Percentiles rank a stretch among this genome's conserved stretches.
Conservation (phyloP, 2,113 vertebrate species). For the Pangasianodon gigas region DNA sequence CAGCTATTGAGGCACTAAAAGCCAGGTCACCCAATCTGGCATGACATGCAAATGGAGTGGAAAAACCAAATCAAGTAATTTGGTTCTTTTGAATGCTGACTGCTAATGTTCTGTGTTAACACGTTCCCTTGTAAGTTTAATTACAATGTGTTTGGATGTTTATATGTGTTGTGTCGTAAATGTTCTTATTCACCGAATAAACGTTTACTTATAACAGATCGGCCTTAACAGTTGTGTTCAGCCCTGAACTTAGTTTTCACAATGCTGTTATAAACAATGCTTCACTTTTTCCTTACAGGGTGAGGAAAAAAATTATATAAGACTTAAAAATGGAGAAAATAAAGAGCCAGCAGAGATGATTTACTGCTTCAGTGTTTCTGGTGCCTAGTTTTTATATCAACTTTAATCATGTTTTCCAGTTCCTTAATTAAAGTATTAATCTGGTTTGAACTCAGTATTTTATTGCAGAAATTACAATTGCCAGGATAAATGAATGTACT, state of each 20-base stretch:
- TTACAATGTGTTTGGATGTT: neutral
- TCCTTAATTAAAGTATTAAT: neutral
- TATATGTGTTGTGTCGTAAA: neutral
- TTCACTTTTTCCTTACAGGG: neutral
- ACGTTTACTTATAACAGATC: neutral
- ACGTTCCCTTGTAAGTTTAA: neutral
- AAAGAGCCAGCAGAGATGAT: neutral
- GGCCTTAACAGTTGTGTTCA: neutral
- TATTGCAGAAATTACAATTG: neutral
- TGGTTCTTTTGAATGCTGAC: neutral
- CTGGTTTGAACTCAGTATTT: neutral
- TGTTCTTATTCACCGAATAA: slow-evolving; percentile 23
- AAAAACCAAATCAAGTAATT: slow-evolving; percentile 5
- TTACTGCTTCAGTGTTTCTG: neutral
- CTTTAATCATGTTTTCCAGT: neutral
- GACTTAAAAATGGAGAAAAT: neutral
- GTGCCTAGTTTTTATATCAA: neutral
- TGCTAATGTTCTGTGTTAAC: neutral
- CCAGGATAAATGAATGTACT: neutral
- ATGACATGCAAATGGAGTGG: neutral
- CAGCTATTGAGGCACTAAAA: slow-evolving; percentile 46
- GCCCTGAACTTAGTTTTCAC: neutral
- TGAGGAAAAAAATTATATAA: neutral
- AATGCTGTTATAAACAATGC: neutral
- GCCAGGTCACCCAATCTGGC: slow-evolving; percentile 15